phyloP scores from a whole-genome alignment of 2,888 invertebrate genomes.

The Lithophane socia region DNA sequence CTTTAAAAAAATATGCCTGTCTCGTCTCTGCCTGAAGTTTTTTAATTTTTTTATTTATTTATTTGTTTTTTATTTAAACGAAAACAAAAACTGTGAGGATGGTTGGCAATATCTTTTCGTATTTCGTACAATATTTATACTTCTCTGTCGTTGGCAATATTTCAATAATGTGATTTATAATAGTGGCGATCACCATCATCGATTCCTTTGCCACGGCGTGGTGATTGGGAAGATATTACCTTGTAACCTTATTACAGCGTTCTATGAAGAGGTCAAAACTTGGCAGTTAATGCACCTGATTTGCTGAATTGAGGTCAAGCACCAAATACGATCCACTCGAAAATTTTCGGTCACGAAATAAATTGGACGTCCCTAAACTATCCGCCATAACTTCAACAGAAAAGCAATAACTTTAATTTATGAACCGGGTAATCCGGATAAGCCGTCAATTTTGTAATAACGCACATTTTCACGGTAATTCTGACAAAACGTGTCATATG shows the following conservation, averaged over 20 bases:
- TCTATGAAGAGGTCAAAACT: background rate
- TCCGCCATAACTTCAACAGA: conserved; percentile 41
- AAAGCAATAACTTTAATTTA: conserved; percentile 54
- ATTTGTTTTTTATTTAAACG: too few relatives aligned
- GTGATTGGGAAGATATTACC: background rate
- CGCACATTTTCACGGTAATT: conserved; percentile 56
- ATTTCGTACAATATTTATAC: too few relatives aligned
- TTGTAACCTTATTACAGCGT: background rate
- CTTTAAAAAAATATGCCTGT: background rate
- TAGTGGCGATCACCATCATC: background rate
- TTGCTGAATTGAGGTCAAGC: conserved; percentile 31
- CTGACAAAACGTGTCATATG: conserved; percentile 53
- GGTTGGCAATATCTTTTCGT: background rate
- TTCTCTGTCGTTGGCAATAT: background rate
- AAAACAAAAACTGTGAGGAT: background rate
- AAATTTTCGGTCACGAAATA: conserved; percentile 44
- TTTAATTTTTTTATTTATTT: too few relatives aligned
- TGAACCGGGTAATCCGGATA: conserved; percentile 46
- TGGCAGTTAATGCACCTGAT: conserved; percentile 21
- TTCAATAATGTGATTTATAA: background rate
- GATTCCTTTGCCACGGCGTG: background rate
- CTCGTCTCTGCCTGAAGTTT: background rate
- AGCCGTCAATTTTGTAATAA: conserved; percentile 58
- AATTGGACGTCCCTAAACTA: conserved; percentile 45
- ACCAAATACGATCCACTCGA: conserved; percentile 24